Conservation (phyloP, 2,797 vertebrate genomes). For the Syngnathus acus region DNA sequence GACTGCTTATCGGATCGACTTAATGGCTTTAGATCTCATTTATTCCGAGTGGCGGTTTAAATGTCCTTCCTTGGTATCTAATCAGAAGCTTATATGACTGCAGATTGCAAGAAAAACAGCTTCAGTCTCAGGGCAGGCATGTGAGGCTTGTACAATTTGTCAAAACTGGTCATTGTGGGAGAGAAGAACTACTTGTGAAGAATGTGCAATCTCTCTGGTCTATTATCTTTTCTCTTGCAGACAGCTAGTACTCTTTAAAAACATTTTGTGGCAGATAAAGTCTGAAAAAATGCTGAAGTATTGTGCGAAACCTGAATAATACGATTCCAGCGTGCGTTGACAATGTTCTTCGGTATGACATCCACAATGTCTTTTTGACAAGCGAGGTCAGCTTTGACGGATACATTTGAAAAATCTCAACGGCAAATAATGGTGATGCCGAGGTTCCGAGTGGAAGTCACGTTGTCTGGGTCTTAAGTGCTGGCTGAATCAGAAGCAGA, state of each 20-base stretch:
- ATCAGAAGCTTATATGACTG: constrained; percentile 27
- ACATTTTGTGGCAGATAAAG: background rate
- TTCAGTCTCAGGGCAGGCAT: background rate
- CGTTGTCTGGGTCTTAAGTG: too few species aligned
- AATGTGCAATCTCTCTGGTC: background rate
- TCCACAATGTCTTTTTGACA: background rate
- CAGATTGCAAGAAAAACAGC: constrained; percentile 24
- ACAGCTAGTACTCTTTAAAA: background rate
- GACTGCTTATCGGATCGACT: constrained; percentile 17
- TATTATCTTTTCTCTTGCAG: background rate
- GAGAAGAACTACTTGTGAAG: background rate
- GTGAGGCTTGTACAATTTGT: background rate
- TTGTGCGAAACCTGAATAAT: background rate
- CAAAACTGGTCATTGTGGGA: background rate
- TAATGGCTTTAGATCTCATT: constrained; percentile 43
- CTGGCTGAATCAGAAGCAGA: too few species aligned
- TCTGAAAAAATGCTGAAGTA: background rate
- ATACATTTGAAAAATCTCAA: background rate
- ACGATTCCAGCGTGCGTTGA: background rate
- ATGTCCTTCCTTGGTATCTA: constrained; percentile 16
- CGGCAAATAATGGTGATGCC: too few species aligned
- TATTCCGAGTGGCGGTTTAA: constrained; percentile 28
- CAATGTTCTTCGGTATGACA: background rate
- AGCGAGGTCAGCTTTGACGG: background rate
- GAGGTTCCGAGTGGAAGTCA: too few species aligned